Base-by-base conservation (phyloP, 2,113 vertebrate genomes). In the Chaetodon trifascialis region DNA sequence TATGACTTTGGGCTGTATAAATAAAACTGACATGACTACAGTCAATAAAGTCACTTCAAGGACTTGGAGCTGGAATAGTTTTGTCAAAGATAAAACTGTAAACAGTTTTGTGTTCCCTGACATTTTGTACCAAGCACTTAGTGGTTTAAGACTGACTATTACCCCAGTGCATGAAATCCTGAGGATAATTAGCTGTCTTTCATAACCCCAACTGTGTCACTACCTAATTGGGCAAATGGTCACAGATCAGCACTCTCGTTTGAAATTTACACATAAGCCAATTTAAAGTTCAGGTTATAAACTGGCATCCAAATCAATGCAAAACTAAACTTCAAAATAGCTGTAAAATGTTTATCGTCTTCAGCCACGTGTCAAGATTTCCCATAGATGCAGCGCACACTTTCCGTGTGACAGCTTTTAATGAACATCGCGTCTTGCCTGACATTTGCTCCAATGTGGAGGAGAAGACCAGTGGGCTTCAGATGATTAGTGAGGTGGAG, bases 391-490 rank as follows among this genome's bases (percentile, higher is more conserved):
- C 5, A 60, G 2, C 64, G 15, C 11, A 71, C 11, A 49, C 12
- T n/a, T 63, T 74, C 17, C 23, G 19, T 42, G 14, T 63, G 40
- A 59, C 4, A 56, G 66, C 11, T 85, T 84, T 83, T 82, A 90
- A 88, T 79, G 82, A 91, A 83, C 21, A 70, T 7, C 59, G 2
- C 60, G 19, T 60, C 73, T 80, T 42, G 34, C 34, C 60, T 71
- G 47, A 74, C 63, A 38, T 38, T 42, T 72, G 42, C 71, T 71
- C 68, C 62, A 38, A 6, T 17, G 17, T 65, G 25, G 7, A 60
- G 42, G 47, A 67, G 55, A 49, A 63, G 21, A 60, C 56, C 63
- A 58, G 55, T 56, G 74, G 46, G 64, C 49, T 21, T 72, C 60
- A 40, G 65, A 76, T 2, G 55, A 72, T 88, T 79, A 87, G 42